Evolutionary conservation across 2,797 vertebrate species (phyloP).

Genomic region (Megalops cyprinoides): DNA sequence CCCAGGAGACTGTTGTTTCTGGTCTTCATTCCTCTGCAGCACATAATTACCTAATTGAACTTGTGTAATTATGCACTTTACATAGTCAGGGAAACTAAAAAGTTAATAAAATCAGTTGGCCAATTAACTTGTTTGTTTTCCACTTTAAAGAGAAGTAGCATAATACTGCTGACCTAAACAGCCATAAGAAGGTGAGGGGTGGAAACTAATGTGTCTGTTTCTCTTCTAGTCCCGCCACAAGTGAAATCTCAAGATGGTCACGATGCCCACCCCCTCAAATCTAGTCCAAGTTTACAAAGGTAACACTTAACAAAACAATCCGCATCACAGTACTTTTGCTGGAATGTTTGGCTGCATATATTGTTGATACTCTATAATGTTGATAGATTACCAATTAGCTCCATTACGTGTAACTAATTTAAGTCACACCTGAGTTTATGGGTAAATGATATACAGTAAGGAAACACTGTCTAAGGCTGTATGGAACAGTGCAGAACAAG

Average conservation of each 20-base stretch:
- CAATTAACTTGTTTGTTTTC: neutral
- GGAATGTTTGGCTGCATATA: neutral
- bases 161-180: neutral
- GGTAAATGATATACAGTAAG: neutral
- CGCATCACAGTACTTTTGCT: neutral
- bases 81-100: neutral
- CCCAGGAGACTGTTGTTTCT: neutral
- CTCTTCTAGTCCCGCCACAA: conserved; percentile 60
- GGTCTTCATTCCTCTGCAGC: neutral
- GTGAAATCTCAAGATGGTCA: conserved; percentile 68
- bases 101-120: neutral
- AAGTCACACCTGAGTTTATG: neutral
- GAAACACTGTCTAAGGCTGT: too few species aligned
- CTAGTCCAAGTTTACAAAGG: conserved; percentile 77
- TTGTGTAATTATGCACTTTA: neutral
- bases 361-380: fast-evolving
- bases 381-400: neutral
- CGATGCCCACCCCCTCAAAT: conserved; percentile 55
- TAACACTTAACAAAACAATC: conserved; percentile 65
- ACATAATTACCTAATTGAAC: neutral
- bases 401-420: neutral
- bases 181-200: neutral
- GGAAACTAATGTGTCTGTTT: conserved; percentile 25
- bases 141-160: neutral
- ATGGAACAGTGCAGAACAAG: too few species aligned